Percentiles rank a stretch among this genome's conserved stretches.
These are phyloP conservation scores for Agrenia bidenticulata DNA, from an alignment of 2,888 invertebrate genomes.

Conservation along the genomic window DNA sequence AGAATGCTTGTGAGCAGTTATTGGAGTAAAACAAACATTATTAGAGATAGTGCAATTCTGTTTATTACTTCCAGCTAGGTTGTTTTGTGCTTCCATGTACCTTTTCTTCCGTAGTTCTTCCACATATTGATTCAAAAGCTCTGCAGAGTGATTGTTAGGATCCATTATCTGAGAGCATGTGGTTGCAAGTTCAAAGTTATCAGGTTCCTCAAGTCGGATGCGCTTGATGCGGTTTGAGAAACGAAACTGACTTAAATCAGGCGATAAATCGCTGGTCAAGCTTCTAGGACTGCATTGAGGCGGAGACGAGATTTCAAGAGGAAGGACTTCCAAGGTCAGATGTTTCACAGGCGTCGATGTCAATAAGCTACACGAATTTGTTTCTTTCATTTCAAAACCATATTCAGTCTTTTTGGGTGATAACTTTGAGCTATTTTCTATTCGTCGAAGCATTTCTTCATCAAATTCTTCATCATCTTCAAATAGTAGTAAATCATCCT, in stretches of 20 bases:
- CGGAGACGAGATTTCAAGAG: not conserved
- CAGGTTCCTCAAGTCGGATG: not conserved
- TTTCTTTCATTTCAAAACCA: not conserved
- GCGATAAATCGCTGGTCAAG: not conserved
- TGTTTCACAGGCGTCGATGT: not conserved
- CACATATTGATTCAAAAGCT: no score
- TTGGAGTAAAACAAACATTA: no score
- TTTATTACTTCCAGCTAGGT: no score
- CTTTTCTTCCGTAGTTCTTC: no score
- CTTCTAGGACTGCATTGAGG: not conserved
- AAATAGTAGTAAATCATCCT: slow-evolving; percentile 14
- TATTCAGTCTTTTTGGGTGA: no score
- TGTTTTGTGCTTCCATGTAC: not conserved
- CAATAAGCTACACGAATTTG: not conserved
- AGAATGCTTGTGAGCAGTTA: no score
- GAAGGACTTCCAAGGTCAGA: not conserved
- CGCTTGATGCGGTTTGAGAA: slow-evolving; percentile 13
- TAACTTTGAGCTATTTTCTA: no score
- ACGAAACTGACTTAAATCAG: slow-evolving; percentile 19
- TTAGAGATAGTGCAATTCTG: no score
- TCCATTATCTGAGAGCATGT: slow-evolving; percentile 4
- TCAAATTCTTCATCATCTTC: slow-evolving; percentile 9
- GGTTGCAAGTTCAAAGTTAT: not conserved
- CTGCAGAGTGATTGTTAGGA: not conserved
- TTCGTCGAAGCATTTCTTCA: no score